These are phyloP conservation scores for Uloborus plumipes DNA, from an alignment of 2,888 invertebrate genomes.

Conservation along the genomic window DNA sequence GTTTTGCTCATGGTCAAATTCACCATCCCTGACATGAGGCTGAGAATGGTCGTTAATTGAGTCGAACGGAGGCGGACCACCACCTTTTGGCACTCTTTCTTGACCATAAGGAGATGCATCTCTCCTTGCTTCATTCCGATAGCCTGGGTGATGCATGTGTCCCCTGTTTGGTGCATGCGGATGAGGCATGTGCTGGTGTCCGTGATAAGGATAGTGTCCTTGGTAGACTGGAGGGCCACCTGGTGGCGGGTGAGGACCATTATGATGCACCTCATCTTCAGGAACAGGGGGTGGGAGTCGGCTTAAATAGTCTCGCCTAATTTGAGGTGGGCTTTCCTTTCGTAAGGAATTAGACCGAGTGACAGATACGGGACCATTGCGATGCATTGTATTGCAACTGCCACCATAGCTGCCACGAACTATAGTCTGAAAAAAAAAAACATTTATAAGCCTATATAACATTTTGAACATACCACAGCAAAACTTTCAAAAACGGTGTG, in stretches of 20 bases:
- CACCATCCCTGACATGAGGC: conserved; percentile 36
- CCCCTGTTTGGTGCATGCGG: conserved; percentile 16
- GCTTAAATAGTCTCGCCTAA: conserved; percentile 71
- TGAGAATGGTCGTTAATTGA: conserved; percentile 39
- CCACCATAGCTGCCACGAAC: conserved; percentile 75
- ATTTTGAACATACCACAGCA: not conserved
- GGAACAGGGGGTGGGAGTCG: conserved; percentile 67
- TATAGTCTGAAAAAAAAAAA: conserved; percentile 82
- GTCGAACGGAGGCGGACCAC: conserved; percentile 45
- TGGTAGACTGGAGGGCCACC: conserved; percentile 51
- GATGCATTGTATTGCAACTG: conserved; percentile 7
- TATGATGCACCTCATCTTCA: conserved; percentile 64
- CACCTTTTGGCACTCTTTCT: conserved; percentile 32
- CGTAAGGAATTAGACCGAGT: conserved; percentile 95
- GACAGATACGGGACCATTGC: conserved; percentile 75
- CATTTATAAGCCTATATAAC: not conserved
- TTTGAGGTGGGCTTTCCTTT: conserved; percentile 82
- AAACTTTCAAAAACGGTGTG: too few relatives aligned
- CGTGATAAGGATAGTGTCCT: conserved; percentile 48
- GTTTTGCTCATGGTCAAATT: conserved; percentile 45
- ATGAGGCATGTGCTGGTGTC: conserved; percentile 57
- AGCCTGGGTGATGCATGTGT: conserved; percentile 16
- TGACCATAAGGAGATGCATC: conserved; percentile 46
- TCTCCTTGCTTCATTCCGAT: conserved; percentile 30
- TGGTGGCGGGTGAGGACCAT: conserved; percentile 41